Evolutionary conservation across 2,888 invertebrate species (phyloP), one percentile per base, ranked within the genome.

Genomic region (Vanessa cardui): DNA sequence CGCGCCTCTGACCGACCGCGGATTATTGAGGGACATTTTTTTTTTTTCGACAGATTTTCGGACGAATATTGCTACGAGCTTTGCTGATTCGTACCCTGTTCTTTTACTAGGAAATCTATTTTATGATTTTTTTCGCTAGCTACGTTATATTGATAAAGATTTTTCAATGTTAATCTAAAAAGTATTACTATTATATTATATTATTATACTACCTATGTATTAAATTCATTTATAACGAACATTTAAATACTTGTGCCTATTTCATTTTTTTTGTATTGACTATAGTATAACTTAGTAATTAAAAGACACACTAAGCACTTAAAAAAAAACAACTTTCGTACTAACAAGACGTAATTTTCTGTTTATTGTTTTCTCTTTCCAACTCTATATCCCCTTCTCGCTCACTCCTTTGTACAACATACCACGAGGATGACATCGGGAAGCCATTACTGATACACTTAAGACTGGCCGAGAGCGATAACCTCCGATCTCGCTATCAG

Each of bases 1-100:
- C 76, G 83, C 82, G 81, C 85, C 84, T 81, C 88, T 87, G 88
- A 86, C 86, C 83, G 83, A 74, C 66, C 72, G 62, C 59, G 73
- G 72, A 75, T 74, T 74, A 75, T 71, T 64, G 72, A 54, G 63
- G 67, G 68, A 68, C 71, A 70, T 66, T 73, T 76, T 75, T 70
- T 65, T 66, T 73, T 76, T 75, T 70, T 65, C 52, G 66, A 60
- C 49, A 66, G 44, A 56, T 18, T 72, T 54, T 71, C 46, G 54
- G 31, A 52, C 47, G 47, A 62, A 64, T 61, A 66, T 54, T 39
- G 26, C 63, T 62, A 54, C 20, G 12, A 47, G 45, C 45, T 46
- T 61, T 63, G 45, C 50, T 20, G 45, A 59, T 58, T 31, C 26
- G 54, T 20, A 31, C 12, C 12, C 12, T 33, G 62, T 49, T 54